Evolutionary conservation across 2,797 vertebrate genomes (phyloP).

Genomic region (Thamnophis elegans): DNA sequence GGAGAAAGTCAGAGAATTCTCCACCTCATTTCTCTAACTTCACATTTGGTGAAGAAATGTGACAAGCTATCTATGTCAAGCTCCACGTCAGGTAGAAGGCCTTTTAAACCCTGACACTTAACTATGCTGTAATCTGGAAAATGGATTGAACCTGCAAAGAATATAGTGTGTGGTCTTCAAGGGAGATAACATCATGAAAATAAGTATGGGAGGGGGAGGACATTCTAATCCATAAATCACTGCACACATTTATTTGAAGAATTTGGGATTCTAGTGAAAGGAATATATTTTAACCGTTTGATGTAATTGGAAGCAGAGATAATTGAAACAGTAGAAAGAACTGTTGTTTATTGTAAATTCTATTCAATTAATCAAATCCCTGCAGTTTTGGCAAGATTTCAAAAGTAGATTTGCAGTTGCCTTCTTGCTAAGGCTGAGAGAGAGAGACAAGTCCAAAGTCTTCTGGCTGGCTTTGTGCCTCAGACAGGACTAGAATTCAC

Average conservation of each 20-base stretch:
- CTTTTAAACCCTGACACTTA: not conserved
- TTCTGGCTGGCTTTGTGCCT: not conserved
- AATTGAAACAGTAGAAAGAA: constrained; percentile 70
- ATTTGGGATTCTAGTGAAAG: constrained; percentile 65
- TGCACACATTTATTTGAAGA: constrained; percentile 72
- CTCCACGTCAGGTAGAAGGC: not conserved
- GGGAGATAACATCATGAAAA: not conserved
- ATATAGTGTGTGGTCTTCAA: not conserved
- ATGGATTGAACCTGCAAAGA: not conserved
- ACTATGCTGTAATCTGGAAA: not conserved
- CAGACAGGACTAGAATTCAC: not conserved
- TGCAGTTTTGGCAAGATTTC: not conserved
- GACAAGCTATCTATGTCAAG: not conserved
- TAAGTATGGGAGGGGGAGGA: not conserved
- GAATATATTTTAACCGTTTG: constrained; percentile 74
- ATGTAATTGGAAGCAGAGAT: constrained; percentile 77
- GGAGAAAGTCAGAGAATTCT: not conserved
- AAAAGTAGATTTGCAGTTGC: not conserved
- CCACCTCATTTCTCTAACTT: not conserved
- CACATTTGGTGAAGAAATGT: not conserved
- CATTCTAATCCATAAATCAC: constrained; percentile 54
- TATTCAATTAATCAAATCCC: too few species aligned
- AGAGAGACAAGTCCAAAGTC: not conserved
- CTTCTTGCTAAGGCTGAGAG: not conserved
- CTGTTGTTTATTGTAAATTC: constrained; percentile 24